phyloP scores from a whole-genome alignment of 2,113 vertebrate genomes.

The Mastomys coucha region DNA sequence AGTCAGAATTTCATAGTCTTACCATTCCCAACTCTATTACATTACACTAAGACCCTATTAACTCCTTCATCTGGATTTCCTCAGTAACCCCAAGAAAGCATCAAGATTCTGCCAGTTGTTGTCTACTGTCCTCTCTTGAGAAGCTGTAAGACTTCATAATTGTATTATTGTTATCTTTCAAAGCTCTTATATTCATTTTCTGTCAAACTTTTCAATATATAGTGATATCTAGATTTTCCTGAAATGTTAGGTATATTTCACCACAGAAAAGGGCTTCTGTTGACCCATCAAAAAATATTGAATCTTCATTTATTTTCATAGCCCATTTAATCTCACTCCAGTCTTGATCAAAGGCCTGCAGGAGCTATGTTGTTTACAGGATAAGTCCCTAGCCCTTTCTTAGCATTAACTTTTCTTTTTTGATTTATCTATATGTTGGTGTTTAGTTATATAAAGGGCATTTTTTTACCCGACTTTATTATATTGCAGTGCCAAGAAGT shows the following conservation, averaged over 20 bases:
- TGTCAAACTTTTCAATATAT: not conserved
- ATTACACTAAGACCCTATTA: not conserved
- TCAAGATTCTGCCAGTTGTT: not conserved
- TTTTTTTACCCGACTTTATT: not conserved
- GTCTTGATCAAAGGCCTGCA: not conserved
- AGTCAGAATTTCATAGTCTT: not conserved
- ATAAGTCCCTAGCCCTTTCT: not conserved
- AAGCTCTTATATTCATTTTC: not conserved
- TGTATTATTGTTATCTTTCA: not conserved
- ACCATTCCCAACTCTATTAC: not conserved
- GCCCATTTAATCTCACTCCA: not conserved
- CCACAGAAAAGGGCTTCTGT: not conserved
- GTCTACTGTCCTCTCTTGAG: not conserved
- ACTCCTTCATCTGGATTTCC: not conserved
- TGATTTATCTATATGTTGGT: not conserved
- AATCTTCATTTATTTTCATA: not conserved
- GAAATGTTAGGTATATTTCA: not conserved
- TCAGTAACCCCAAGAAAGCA: not conserved
- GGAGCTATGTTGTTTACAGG: not conserved
- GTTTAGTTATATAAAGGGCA: not conserved
- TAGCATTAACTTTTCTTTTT: not conserved
- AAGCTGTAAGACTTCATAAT: not conserved
- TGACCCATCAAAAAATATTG: slow-evolving; percentile 15
- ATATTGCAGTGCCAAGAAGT: not conserved
- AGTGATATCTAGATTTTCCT: not conserved